Percentiles rank a stretch among this genome's conserved stretches.
These are phyloP conservation scores for Epinotia brunnichana DNA, from an alignment of 2,888 invertebrate genomes.

Conservation along the genomic window DNA sequence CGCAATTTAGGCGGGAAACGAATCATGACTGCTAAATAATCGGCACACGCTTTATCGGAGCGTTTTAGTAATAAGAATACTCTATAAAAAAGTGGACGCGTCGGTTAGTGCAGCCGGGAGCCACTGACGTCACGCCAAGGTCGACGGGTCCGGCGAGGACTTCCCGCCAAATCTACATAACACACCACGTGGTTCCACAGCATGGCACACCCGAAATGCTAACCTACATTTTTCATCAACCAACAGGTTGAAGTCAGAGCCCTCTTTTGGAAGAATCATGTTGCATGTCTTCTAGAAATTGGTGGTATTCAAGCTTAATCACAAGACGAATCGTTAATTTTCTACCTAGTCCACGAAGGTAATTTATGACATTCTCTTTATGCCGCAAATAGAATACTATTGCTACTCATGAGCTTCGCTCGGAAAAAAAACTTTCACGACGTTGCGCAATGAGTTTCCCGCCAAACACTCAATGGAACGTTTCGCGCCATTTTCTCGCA, in stretches of 20 bases:
- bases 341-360: not conserved
- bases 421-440: slow-evolving; percentile 69
- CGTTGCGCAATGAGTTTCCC: slow-evolving; percentile 74
- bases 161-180: slow-evolving; percentile 74
- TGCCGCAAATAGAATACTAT: slow-evolving; percentile 20
- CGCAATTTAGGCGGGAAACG: slow-evolving; percentile 23
- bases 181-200: slow-evolving; percentile 43
- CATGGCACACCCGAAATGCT: slow-evolving; percentile 19
- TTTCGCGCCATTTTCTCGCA: slow-evolving; percentile 76
- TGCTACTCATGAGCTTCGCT: slow-evolving; percentile 19
- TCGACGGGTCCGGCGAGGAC: slow-evolving; percentile 65
- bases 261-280: not conserved
- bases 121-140: slow-evolving; percentile 81
- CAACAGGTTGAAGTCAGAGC: not conserved
- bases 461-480: slow-evolving; percentile 77
- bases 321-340: not conserved
- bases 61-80: slow-evolving; percentile 58
- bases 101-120: slow-evolving; percentile 72
- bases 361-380: slow-evolving; percentile 3
- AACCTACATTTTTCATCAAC: slow-evolving; percentile 12
- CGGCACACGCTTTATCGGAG: slow-evolving; percentile 36
- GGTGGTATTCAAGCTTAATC: not conserved
- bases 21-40: slow-evolving; percentile 32
- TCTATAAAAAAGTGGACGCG: slow-evolving; percentile 62
- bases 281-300: not conserved